phyloP scores from a whole-genome alignment of 2,888 invertebrate species.

The Noctua pronuba region DNA sequence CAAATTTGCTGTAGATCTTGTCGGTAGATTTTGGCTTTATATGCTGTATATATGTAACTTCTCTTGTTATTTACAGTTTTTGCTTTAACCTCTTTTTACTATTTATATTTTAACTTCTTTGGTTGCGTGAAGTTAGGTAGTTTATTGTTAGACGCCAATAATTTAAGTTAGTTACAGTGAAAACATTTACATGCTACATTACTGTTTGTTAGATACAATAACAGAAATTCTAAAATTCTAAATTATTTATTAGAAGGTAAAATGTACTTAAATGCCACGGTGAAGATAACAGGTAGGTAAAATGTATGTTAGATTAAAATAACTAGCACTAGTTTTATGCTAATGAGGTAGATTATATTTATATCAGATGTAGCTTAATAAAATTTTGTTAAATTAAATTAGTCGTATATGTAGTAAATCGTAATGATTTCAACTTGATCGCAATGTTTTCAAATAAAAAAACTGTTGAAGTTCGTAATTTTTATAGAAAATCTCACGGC shows the following conservation, averaged over 20 bases:
- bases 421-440: neutral
- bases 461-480: neutral
- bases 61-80: neutral
- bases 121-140: constrained; percentile 32
- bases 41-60: neutral
- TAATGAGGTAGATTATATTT: constrained; percentile 5
- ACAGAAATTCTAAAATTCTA: neutral
- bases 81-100: constrained; percentile 1
- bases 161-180: constrained; percentile 6
- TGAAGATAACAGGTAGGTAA: neutral
- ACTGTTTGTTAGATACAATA: constrained; percentile 22
- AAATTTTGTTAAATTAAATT: neutral
- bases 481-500: neutral
- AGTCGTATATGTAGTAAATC: neutral
- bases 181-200: constrained; percentile 21
- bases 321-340: neutral
- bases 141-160: constrained; percentile 17
- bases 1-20: constrained; percentile 28
- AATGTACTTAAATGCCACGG: neutral
- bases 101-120: constrained; percentile 11
- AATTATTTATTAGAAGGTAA: neutral
- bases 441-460: neutral
- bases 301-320: constrained; percentile 10
- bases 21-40: neutral
- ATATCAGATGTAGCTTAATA: constrained; percentile 6